Evolutionary conservation across 2,797 vertebrate genomes (phyloP), one percentile per base, ranked within the genome.

Genomic region (Rhadinocentrus ornatus): DNA sequence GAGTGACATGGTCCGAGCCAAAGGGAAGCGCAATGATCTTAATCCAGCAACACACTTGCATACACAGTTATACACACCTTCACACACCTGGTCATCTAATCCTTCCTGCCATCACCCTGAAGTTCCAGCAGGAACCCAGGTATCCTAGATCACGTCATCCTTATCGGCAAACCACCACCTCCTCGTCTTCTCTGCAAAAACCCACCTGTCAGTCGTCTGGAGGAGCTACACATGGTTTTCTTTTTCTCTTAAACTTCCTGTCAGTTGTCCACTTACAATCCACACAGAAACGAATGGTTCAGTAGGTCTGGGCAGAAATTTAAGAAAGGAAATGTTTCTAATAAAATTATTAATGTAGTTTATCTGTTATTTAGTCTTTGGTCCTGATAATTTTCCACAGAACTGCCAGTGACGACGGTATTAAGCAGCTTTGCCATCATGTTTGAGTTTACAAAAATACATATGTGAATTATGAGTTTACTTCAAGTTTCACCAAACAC

Each of bases 1-100:
- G 95, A 97, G 62, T 96, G 73, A 95, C 74, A 31, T 50, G 22
- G 34, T 59, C 3, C 0, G 13, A 65, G 55, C 37, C 56, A 53
- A 72, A 62, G 10, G 71, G 69, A 80, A 78, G 6, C 64, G 39
- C 39, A 4, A n/a, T 12, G 53, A 73, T 61, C 48, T 3, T 41
- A 52, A 41, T 20, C 39, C 44, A 6, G 48, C 2, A 34, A 27
- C 56, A 58, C 20, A 62, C 22, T 11, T 26, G 6, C 31, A 48
- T 27, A 63, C n/a, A 55, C n/a, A 58, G 37, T 16, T 31, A 39
- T 35, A 64, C 20, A 55, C 27, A 32, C 6, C 39, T 22, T 26
- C 55, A 62, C 46, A 71, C 50, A 69, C 41, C 16, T 46, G 39
- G 32, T 63, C 41, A 29, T 73, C 70, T 56, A 58, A 69, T 62